These are phyloP conservation scores for Lithobates pipiens DNA, from an alignment of 2,797 vertebrate species.

Conservation along the genomic window DNA sequence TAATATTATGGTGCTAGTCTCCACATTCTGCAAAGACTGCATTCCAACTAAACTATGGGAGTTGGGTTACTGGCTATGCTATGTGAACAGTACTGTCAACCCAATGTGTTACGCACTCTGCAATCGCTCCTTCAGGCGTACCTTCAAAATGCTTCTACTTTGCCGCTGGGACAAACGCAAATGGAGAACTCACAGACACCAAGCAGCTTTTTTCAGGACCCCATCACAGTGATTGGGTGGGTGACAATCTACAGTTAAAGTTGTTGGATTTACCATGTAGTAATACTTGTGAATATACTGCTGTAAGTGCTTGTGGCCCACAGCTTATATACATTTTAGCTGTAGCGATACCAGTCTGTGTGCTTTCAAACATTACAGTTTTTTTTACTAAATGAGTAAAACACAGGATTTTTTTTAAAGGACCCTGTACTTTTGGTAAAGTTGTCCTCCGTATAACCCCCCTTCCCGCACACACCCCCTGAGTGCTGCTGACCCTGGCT, in stretches of 20 bases:
- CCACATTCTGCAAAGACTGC: conserved; percentile 76
- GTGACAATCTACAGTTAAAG: not conserved
- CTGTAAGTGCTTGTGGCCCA: not conserved
- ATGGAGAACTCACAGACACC: conserved; percentile 71
- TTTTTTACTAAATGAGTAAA: too few species aligned
- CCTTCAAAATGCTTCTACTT: conserved; percentile 79
- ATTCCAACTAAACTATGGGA: conserved; percentile 80
- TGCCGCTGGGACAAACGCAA: conserved; percentile 74
- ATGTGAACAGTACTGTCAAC: conserved; percentile 84
- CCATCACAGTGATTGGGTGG: conserved; percentile 52
- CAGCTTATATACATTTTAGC: too few species aligned
- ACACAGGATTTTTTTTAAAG: too few species aligned
- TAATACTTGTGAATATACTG: not conserved
- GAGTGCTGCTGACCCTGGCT: too few species aligned
- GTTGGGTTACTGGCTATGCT: conserved; percentile 84
- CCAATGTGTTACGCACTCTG: conserved; percentile 85
- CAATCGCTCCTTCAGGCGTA: conserved; percentile 80
- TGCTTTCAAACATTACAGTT: too few species aligned
- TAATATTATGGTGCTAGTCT: conserved; percentile 85
- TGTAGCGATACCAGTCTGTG: too few species aligned
- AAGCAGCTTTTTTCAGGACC: conserved; percentile 66
- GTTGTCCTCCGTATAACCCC: too few species aligned
- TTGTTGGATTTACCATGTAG: not conserved
- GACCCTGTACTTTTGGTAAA: too few species aligned
- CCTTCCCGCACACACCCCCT: too few species aligned